Conservation (phyloP, 2,797 vertebrate species). For the Parauchenoglanis punctatus region DNA sequence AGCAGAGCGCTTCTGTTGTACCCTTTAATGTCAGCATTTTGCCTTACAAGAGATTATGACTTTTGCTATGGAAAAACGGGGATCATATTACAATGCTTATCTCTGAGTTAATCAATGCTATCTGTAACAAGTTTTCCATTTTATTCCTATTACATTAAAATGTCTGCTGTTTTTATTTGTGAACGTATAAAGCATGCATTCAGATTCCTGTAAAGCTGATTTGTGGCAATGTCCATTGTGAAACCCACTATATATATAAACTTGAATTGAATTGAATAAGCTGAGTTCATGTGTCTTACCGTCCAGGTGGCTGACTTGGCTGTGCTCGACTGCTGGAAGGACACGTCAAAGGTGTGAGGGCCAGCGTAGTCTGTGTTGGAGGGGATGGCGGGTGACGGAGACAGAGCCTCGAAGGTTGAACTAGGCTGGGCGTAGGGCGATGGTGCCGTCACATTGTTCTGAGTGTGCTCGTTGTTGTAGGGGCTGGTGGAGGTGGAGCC, state of each 20-base stretch:
- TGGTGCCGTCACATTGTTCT: constrained; percentile 93
- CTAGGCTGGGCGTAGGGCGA: constrained; percentile 98
- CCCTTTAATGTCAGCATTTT: constrained; percentile 44
- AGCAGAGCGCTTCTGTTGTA: constrained; percentile 40
- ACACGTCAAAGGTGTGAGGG: constrained; percentile 96
- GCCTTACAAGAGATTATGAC: constrained; percentile 12
- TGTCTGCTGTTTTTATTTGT: background rate
- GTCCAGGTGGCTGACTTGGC: constrained; percentile 99
- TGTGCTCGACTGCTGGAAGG: constrained; percentile 98
- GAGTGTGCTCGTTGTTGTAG: constrained; percentile 92
- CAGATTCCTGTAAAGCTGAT: background rate
- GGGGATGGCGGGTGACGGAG: constrained; percentile 96
- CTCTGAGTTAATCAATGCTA: background rate
- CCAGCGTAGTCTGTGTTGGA: constrained; percentile 99
- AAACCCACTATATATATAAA: background rate
- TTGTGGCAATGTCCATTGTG: background rate
- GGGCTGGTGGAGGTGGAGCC: constrained; percentile 97
- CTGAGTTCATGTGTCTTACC: constrained; percentile 77
- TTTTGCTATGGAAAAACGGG: background rate
- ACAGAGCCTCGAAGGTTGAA: constrained; percentile 95
- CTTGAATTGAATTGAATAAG: background rate
- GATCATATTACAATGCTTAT: background rate
- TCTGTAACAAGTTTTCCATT: background rate
- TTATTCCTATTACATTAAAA: background rate
- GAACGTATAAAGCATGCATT: background rate